Evolutionary conservation across 2,113 vertebrate species (phyloP).

Genomic region (Picathartes gymnocephalus): DNA sequence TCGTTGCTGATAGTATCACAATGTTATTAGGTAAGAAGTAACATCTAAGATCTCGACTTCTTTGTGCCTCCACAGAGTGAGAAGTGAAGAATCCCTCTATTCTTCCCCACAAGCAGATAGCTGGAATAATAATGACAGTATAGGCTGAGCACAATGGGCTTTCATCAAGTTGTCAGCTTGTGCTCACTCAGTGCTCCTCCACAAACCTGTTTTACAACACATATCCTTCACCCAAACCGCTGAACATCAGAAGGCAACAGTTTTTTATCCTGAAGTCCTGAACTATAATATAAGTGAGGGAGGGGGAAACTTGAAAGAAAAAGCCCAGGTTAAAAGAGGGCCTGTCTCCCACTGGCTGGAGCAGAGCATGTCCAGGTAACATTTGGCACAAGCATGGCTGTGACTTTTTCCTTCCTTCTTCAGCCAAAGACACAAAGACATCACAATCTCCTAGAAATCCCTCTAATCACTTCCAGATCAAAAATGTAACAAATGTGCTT

Average conservation of each 20-base stretch:
- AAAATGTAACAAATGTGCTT: not conserved
- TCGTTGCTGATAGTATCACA: not conserved
- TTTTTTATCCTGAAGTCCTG: not conserved
- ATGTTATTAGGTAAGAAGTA: not conserved
- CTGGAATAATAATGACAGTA: not conserved
- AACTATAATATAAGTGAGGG: not conserved
- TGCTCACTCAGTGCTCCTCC: not conserved
- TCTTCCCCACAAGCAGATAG: not conserved
- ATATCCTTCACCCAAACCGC: not conserved
- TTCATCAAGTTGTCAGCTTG: not conserved
- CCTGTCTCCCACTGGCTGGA: not conserved
- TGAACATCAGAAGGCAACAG: not conserved
- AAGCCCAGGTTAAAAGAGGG: not conserved
- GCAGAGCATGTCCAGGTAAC: not conserved
- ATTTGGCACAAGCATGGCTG: not conserved
- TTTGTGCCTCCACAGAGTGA: not conserved
- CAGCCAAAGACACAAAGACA: not conserved
- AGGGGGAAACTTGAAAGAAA: not conserved
- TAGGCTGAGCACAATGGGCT: not conserved
- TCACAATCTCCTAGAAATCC: not conserved
- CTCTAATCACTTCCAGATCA: not conserved
- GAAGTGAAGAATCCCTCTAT: not conserved
- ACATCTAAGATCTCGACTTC: not conserved
- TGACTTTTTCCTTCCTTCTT: not conserved
- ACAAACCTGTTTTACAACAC: not conserved